A percentile compares a stretch with the other conserved stretches of the same genome.
phyloP scores from a whole-genome alignment of 2,888 invertebrate genomes.

The Lutraria lutraria region DNA sequence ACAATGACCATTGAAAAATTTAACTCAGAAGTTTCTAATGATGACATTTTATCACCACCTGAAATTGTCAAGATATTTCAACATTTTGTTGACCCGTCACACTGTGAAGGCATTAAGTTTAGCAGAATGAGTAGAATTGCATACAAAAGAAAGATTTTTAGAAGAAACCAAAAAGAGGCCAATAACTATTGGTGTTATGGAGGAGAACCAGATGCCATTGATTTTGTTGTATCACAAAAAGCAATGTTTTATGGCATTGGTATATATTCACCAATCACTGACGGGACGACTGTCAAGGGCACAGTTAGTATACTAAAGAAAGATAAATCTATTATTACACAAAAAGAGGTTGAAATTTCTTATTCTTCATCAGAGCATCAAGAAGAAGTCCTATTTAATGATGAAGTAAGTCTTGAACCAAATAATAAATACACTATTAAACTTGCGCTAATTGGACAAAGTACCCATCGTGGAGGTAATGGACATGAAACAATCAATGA shows the following conservation, averaged over 20 bases:
- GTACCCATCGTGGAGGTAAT: background rate
- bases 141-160: background rate
- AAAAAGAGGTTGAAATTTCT: background rate
- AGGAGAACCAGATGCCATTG: background rate
- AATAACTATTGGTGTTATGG: background rate
- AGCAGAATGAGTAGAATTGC: background rate
- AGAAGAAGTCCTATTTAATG: background rate
- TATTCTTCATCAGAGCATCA: background rate
- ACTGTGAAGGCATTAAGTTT: background rate
- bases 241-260: background rate
- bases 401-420: background rate
- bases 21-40: background rate
- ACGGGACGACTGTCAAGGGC: background rate
- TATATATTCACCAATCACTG: background rate
- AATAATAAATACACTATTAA: constrained; percentile 12
- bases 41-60: background rate
- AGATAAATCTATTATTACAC: background rate
- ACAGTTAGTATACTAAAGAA: background rate
- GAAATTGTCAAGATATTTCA: constrained; percentile 21
- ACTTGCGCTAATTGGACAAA: background rate
- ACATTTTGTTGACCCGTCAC: background rate
- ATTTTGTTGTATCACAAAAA: background rate
- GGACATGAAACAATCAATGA: background rate
- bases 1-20: constrained; percentile 12
- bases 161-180: background rate